phyloP scores from a whole-genome alignment of 2,113 vertebrate genomes.

The Oophaga pumilio region DNA sequence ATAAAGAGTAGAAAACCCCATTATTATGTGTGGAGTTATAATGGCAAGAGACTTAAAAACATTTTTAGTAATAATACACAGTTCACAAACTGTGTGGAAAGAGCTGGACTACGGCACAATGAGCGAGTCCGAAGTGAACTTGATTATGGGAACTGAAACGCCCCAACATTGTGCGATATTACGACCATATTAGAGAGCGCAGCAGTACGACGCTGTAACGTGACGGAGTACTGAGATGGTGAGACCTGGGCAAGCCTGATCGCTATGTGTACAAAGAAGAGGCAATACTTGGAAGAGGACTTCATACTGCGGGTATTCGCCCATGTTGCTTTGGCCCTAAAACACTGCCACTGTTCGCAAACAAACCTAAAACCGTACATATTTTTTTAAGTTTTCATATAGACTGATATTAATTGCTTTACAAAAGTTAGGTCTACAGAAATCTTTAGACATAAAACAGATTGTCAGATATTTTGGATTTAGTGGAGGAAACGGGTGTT shows the following conservation, averaged over 20 bases:
- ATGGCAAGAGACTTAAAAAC: too few species aligned
- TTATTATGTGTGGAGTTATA: too few species aligned
- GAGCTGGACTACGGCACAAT: slow-evolving; percentile 94
- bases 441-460: too few species aligned
- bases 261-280: slow-evolving; percentile 81
- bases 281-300: slow-evolving; percentile 86
- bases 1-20: too few species aligned
- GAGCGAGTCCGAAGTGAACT: slow-evolving; percentile 90
- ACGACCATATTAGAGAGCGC: slow-evolving; percentile 91
- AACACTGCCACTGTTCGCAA: slow-evolving; percentile 81
- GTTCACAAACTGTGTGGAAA: slow-evolving; percentile 81
- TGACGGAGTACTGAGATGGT: slow-evolving; percentile 98
- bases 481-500: too few species aligned
- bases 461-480: too few species aligned
- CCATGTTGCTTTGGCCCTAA: slow-evolving; percentile 86
- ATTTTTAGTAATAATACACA: too few species aligned
- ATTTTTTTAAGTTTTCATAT: too few species aligned
- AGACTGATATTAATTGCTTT: too few species aligned
- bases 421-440: too few species aligned
- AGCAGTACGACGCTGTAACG: slow-evolving; percentile 84
- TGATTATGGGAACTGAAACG: slow-evolving; percentile 91
- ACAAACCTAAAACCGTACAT: too few species aligned
- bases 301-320: slow-evolving; percentile 85
- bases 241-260: slow-evolving; percentile 89
- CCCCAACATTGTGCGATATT: slow-evolving; percentile 92